These are phyloP conservation scores for Apus apus DNA, from an alignment of 2,113 vertebrate species.

Conservation along the genomic window DNA sequence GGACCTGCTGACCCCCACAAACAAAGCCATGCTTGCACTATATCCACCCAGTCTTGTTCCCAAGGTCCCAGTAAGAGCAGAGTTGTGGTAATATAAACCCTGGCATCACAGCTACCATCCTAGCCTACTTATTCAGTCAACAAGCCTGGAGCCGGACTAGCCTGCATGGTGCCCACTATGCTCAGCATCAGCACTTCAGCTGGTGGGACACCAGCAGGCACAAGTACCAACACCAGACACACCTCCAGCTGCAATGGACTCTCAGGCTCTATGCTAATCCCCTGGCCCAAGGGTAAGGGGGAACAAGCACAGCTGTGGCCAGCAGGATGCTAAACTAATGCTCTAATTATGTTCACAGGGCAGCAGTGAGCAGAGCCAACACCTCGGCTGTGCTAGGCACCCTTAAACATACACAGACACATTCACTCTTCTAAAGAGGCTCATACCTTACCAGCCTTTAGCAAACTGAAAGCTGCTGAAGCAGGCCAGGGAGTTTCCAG, in stretches of 20 bases:
- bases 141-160: neutral
- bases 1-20: neutral
- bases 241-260: accelerated
- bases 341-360: neutral
- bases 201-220: neutral
- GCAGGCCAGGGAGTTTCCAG: constrained; percentile 47
- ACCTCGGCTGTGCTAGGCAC: neutral
- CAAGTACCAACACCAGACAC: neutral
- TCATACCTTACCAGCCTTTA: neutral
- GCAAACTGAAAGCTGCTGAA: neutral
- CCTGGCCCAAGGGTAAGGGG: neutral
- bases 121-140: neutral
- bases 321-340: neutral
- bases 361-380: neutral
- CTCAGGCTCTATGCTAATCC: neutral
- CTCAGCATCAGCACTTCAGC: accelerated
- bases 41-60: neutral
- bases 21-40: neutral
- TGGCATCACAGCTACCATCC: neutral
- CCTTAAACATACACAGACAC: neutral
- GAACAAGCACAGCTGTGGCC: neutral
- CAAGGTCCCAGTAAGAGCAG: neutral
- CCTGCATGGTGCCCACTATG: accelerated
- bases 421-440: neutral
- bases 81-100: neutral